Conservation (phyloP, 1,140 invertebrate species). For the Pararge aegeria region DNA sequence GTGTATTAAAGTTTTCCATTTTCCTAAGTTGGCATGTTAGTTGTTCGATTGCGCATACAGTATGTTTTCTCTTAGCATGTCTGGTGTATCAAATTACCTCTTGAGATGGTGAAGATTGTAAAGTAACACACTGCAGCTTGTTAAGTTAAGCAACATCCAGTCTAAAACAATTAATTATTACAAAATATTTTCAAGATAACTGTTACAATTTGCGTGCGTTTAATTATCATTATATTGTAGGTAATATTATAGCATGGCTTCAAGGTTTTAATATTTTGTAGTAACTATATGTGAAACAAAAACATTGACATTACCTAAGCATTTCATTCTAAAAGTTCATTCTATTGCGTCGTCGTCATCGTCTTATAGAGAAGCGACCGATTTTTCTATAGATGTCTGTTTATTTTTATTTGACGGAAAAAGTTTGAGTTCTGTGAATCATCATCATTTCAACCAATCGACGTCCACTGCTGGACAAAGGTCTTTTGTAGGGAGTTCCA, state of each 20-base stretch:
- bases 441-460: too few relatives aligned
- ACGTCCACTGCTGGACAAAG: too few relatives aligned
- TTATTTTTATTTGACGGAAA: too few relatives aligned
- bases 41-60: too few relatives aligned
- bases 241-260: too few relatives aligned
- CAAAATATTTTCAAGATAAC: conserved; percentile 25
- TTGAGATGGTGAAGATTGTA: conserved; percentile 14
- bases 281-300: background rate
- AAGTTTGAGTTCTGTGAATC: too few relatives aligned
- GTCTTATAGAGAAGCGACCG: too few relatives aligned
- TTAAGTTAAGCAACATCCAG: conserved; percentile 25
- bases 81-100: conserved; percentile 5
- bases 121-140: conserved; percentile 20
- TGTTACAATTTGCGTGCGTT: conserved; percentile 16
- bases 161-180: conserved; percentile 21
- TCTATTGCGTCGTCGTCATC: background rate
- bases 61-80: background rate
- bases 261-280: background rate
- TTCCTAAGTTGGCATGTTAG: too few relatives aligned
- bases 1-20: too few relatives aligned
- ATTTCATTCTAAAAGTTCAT: background rate
- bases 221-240: conserved; percentile 8
- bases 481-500: too few relatives aligned
- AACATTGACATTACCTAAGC: background rate
- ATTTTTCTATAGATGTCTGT: too few relatives aligned